Conservation (phyloP, 2,113 vertebrate genomes). For the Cephalopterus ornatus region DNA sequence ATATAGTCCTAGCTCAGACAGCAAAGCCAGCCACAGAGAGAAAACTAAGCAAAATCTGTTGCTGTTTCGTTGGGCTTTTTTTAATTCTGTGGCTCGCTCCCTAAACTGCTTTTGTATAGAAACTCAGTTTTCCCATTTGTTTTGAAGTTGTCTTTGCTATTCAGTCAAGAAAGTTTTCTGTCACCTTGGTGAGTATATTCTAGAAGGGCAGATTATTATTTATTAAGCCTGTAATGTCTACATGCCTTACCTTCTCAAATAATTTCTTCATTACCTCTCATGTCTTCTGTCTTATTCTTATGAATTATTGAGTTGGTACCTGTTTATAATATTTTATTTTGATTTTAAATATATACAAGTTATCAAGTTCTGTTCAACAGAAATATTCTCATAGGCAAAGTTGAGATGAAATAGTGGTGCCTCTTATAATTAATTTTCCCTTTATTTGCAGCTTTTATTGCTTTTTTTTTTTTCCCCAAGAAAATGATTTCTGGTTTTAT, state of each 20-base stretch:
- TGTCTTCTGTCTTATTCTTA: neutral
- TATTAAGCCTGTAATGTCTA: neutral
- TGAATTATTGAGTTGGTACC: neutral
- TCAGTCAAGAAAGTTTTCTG: neutral
- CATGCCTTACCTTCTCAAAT: neutral
- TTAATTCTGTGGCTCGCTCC: neutral
- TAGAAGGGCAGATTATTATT: neutral
- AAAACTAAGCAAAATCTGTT: neutral
- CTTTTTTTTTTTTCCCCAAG: neutral
- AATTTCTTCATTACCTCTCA: neutral
- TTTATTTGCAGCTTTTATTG: neutral
- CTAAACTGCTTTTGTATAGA: neutral
- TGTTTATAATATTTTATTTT: neutral
- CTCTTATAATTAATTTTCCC: neutral
- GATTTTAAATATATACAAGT: neutral
- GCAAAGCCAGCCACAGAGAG: neutral
- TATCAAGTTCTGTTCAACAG: neutral
- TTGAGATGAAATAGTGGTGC: neutral
- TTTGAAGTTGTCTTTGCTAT: neutral
- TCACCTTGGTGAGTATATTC: fast-evolving
- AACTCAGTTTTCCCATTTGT: neutral
- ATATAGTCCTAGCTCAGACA: neutral
- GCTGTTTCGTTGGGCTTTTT: neutral
- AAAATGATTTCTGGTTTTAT: neutral
- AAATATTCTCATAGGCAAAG: neutral